Base-by-base conservation (phyloP, 2,888 invertebrate genomes). In the Parascotia fuliginaria region DNA sequence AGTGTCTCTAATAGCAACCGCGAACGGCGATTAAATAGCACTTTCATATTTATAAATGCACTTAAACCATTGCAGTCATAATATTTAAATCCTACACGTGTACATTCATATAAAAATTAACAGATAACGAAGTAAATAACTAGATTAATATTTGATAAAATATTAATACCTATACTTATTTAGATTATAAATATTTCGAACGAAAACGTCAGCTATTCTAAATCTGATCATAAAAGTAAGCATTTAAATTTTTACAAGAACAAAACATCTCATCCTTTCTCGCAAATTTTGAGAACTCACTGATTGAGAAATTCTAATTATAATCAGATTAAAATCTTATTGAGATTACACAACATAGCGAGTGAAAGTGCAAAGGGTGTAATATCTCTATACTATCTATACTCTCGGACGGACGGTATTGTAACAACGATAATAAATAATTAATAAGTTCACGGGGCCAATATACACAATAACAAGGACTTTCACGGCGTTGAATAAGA, bases 401-500 rank as follows among this genome's bases (percentile, higher is more conserved):
- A n/a, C n/a, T n/a, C n/a, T n/a, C n/a, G n/a, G n/a, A n/a, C 61
- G 63, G 67, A 59, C 48, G 43, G 56, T 62, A 62, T 65, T 67
- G 65, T 72, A 69, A 75, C 65, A 70, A 70, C 73, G 68, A 73
- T 74, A 69, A 76, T 64, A 68, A 73, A 71, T 76, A 82, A 79
- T 81, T 73, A 78, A 77, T 75, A 76, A 71, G 70, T 75, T 73
- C 72, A 73, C 70, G 75, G 65, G 65, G 72, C 70, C 68, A 68
- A 54, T 61, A 54, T 58, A 61, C 53, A 75, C 73, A 78, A 79
- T 75, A 78, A 75, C 60, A 76, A 84, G 80, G 83, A 86, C 85
- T 85, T 84, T 87, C 85, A 81, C 85, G 75, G 73, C 61, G 74
- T 74, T 73, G 70, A 77, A 72, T 75, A 75, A 76, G 68, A 81